Base-by-base conservation (phyloP, 2,888 invertebrate species). In the Lamellibrachia columna region DNA sequence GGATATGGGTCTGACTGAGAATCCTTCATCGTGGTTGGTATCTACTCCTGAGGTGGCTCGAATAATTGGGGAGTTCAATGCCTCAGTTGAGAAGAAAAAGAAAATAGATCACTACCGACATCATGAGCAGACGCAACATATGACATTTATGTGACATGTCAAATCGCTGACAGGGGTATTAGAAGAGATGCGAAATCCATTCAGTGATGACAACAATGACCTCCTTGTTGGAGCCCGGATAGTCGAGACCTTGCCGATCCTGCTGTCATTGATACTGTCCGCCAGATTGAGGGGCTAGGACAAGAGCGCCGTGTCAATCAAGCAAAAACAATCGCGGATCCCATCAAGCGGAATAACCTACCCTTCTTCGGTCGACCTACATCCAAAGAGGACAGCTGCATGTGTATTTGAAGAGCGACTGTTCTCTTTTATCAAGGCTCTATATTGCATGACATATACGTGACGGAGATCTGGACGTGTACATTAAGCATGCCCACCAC, bases 1-100 rank as follows among this genome's bases (percentile, higher is more conserved):
- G 94, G 93, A 92, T 60, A 92, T 94, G 4, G 94, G 93, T 11
- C 15, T 93, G 6, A 94, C 94, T 52, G 94, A 93, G 92, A 94
- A 93, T 52, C 92, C 93, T 11, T 53, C 28, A 53, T 93, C 94
- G 8, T 94, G 94, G 93, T 93, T 93, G 93, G 91, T 93, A 7
- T 92, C 93, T 58, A 93, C 92, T 22, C 94, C 94, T 91, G 94
- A 94, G 92, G 92, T 93, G 75, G 93, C 93, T 3, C 90, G 93
- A 53, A 9, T 94, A 3, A 53, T 93, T 53, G 40, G 91, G 7
- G 92, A 93, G 28, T 94, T 94, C 52, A 91, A 94, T 52, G 55
- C 22, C 1, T 55, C 92, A 90, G 91, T 58, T 52, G 92, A 94
- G 53, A 55, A n/a, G 22, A 92, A 53, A 40, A 55, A 53, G n/a